A percentile compares a stretch with the other conserved stretches of the same genome.
Evolutionary conservation across 2,113 vertebrate genomes (phyloP).

Genomic region (Eudorcas thomsonii): DNA sequence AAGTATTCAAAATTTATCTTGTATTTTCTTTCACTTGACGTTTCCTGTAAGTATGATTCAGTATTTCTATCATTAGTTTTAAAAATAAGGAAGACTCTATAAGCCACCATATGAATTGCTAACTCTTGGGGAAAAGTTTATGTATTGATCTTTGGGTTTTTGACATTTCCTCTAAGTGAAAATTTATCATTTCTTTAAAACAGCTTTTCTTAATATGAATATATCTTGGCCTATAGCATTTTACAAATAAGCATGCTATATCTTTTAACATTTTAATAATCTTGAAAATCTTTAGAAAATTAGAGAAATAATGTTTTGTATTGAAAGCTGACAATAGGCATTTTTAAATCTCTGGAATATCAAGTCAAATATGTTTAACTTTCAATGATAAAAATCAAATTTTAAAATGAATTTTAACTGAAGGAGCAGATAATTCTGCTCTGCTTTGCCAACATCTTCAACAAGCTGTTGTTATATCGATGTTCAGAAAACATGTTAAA

Average conservation of each 20-base stretch:
- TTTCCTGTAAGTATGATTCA: not conserved
- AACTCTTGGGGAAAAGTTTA: not conserved
- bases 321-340: not conserved
- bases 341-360: not conserved
- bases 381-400: not conserved
- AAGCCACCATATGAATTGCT: not conserved
- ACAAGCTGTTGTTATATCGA: not conserved
- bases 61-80: not conserved
- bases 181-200: not conserved
- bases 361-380: not conserved
- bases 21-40: not conserved
- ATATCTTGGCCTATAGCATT: not conserved
- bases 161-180: not conserved
- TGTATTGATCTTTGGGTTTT: not conserved
- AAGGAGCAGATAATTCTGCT: not conserved
- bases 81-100: not conserved
- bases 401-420: not conserved
- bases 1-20: not conserved
- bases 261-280: not conserved
- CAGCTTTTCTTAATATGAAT: not conserved
- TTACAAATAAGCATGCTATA: not conserved
- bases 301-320: not conserved
- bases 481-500: not conserved
- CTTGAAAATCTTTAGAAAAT: not conserved
- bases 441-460: not conserved